These are phyloP conservation scores for Dinomys branickii DNA, from an alignment of 2,113 vertebrate genomes.

Conservation along the genomic window DNA sequence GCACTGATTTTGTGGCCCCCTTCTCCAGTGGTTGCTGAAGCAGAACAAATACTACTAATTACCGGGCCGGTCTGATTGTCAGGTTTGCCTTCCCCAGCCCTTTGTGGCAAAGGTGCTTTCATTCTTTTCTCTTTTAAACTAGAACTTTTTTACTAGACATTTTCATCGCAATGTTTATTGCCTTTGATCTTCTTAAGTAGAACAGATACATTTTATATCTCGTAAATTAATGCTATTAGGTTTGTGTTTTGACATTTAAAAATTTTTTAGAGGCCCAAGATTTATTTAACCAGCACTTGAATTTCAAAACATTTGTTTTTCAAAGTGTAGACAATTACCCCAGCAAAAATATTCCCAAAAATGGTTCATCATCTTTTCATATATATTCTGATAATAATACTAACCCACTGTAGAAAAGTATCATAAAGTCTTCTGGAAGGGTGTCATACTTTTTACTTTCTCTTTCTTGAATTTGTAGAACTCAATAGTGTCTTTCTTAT, in stretches of 20 bases:
- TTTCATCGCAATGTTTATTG: slow-evolving; percentile 45
- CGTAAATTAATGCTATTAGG: slow-evolving; percentile 6
- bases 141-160: slow-evolving; percentile 60
- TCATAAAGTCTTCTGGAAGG: not conserved
- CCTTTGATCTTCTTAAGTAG: slow-evolving; percentile 54
- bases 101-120: slow-evolving; percentile 63
- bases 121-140: slow-evolving; percentile 49
- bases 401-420: not conserved
- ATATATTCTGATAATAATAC: not conserved
- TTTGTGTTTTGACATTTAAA: slow-evolving; percentile 28
- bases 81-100: slow-evolving; percentile 66
- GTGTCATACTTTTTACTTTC: not conserved
- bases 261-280: not conserved
- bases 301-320: slow-evolving; percentile 64
- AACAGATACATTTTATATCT: slow-evolving; percentile 51
- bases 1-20: slow-evolving; percentile 80
- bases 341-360: slow-evolving; percentile 5
- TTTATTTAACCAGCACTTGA: slow-evolving; percentile 6
- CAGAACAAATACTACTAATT: slow-evolving; percentile 87
- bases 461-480: slow-evolving; percentile 11
- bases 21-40: slow-evolving; percentile 76
- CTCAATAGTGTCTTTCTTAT: not conserved
- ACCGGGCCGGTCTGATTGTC: slow-evolving; percentile 78
- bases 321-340: slow-evolving; percentile 42
- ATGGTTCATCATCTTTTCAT: slow-evolving; percentile 29